Conservation (phyloP, 2,888 invertebrate genomes). For the Ennomos erosarius region DNA sequence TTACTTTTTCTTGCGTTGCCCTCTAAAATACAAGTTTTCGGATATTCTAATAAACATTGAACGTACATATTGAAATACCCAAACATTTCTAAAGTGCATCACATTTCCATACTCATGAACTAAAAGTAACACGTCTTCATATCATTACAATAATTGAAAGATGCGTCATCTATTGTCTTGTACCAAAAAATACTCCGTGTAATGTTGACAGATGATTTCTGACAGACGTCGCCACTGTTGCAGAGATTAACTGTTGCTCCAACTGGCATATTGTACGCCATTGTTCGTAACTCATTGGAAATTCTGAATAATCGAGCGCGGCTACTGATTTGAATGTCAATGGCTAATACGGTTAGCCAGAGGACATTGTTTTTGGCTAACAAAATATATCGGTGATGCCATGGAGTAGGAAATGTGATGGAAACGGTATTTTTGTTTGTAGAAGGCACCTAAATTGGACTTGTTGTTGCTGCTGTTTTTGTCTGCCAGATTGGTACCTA, state of each 20-base stretch:
- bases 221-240: conserved; percentile 79
- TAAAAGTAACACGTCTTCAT: conserved; percentile 12
- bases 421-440: too few relatives aligned
- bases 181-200: conserved; percentile 65
- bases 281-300: conserved; percentile 73
- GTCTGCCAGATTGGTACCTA: too few relatives aligned
- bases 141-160: conserved; percentile 19
- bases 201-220: conserved; percentile 77
- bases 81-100: too few relatives aligned
- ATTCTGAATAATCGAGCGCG: conserved; percentile 77
- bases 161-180: conserved; percentile 48
- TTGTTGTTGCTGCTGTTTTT: too few relatives aligned
- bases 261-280: conserved; percentile 74
- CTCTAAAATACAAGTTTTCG: too few relatives aligned
- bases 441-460: too few relatives aligned
- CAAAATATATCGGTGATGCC: conserved; percentile 41
- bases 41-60: too few relatives aligned
- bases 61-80: too few relatives aligned
- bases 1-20: too few relatives aligned
- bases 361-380: conserved; percentile 76
- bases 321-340: conserved; percentile 84
- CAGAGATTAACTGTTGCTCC: conserved; percentile 80
- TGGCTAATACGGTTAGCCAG: conserved; percentile 73
- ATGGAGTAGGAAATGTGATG: too few relatives aligned
- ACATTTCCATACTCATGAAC: neutral